These are phyloP conservation scores for Lasioglossum calceatum DNA, from an alignment of 2,888 invertebrate genomes.

Conservation along the genomic window DNA sequence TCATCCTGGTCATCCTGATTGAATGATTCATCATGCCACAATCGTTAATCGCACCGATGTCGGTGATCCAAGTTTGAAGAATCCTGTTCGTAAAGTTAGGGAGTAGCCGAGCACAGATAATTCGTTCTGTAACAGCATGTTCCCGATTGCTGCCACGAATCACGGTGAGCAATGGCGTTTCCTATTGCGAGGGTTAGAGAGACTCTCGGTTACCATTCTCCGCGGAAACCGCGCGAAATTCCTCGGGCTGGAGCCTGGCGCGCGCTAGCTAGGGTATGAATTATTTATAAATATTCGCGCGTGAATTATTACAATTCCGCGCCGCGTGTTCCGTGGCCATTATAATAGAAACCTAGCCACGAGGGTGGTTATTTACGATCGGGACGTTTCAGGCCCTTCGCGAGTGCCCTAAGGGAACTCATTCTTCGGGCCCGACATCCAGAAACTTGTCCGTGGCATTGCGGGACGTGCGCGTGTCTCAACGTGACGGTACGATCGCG, in stretches of 20 bases:
- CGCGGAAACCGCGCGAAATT: conserved; percentile 24
- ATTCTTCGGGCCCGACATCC: conserved; percentile 39
- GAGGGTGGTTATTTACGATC: conserved; percentile 64
- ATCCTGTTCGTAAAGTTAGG: background rate
- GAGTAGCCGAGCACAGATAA: background rate
- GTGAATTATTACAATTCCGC: conserved; percentile 53
- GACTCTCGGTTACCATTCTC: background rate
- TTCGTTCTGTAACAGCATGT: background rate
- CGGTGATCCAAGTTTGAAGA: background rate
- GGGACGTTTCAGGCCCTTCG: conserved; percentile 31
- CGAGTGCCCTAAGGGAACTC: conserved; percentile 44
- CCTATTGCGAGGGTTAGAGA: background rate
- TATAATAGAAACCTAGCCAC: conserved; percentile 47
- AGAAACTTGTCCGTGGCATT: conserved; percentile 43
- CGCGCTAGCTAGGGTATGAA: conserved; percentile 22
- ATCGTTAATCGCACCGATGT: background rate
- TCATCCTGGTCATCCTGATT: background rate
- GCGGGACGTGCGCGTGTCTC: conserved; percentile 38
- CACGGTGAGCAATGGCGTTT: conserved; percentile 7
- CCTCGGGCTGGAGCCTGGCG: background rate
- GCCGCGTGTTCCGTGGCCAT: conserved; percentile 29
- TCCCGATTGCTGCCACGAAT: conserved; percentile 6
- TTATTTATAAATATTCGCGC: conserved; percentile 52
- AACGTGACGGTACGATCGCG: conserved; percentile 30
- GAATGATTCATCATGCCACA: background rate